Base-by-base conservation (phyloP, 2,888 invertebrate genomes). In the Podabrus alpinus region DNA sequence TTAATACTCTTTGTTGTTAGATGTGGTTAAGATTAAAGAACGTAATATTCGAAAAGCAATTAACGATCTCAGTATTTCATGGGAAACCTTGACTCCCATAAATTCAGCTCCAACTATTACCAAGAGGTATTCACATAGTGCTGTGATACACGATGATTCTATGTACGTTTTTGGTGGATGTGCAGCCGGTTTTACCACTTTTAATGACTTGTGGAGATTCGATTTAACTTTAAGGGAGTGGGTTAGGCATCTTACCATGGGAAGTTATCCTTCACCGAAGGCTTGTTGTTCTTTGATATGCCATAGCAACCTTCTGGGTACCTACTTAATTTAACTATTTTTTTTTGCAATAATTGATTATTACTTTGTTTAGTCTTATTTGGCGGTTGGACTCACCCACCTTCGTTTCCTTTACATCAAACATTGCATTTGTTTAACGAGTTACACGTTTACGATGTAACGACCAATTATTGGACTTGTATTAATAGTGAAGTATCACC, bases 161-260 rank as follows among this genome's bases (percentile, higher is more conserved):
- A 95, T 98, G 95, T 98, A 95, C 85, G 92, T 98, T 66, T 98
- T 98, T 90, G 98, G 98, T 29, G 98, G 98, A 9, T 98, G 97
- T 82, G 97, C 98, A 11, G 94, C 95, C 59, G 94, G 95, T 71
- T 94, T 95, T 83, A 98, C 98, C 16, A 96, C 98, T 13, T 98
- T 98, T 84, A 98, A 99, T 89, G 98, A 99, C 88, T 89, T 99
- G 29, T 98, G 98, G 98, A 91, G 92, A 78, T 92, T 98, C 86
- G 96, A 98, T 89, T 90, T 98, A 76, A 94, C 94, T 0, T 93
- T 91, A 66, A 90, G 96, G 82, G 90, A 92, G 80, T 98, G 98
- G 98, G 91, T 94, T 16, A 90, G 96, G 79, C 94, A 95, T 0
- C 87, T 95, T 64, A 94, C 96, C 3, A 93, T 93, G 87, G 97